Percentiles rank a stretch among this genome's conserved stretches.
These are phyloP conservation scores for Poeciliopsis infans DNA, from an alignment of 2,797 vertebrate species.

Conservation along the genomic window DNA sequence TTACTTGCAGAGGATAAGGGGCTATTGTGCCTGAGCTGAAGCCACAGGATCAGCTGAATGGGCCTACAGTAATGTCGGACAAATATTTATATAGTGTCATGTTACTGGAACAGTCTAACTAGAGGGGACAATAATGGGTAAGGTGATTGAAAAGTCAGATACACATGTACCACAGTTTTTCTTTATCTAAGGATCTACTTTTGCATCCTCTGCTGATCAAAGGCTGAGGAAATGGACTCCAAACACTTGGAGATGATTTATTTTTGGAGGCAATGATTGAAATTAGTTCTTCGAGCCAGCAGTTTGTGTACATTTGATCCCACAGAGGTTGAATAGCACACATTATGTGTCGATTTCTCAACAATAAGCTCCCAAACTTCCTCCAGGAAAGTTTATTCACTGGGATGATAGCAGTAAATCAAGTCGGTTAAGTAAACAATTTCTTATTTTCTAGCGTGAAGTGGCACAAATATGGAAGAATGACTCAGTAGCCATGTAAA, in stretches of 20 bases:
- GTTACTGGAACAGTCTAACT: slow-evolving; percentile 81
- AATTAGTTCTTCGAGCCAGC: not conserved
- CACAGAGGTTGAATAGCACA: not conserved
- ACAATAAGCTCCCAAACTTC: no score
- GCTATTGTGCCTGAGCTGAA: slow-evolving; percentile 66
- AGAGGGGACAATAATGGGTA: slow-evolving; percentile 76
- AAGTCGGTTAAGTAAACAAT: not conserved
- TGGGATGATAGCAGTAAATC: not conserved
- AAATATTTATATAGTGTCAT: slow-evolving; percentile 84
- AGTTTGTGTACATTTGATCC: not conserved
- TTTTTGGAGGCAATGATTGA: slow-evolving; percentile 9
- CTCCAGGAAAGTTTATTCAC: not conserved
- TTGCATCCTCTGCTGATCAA: slow-evolving; percentile 67
- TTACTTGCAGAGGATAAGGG: slow-evolving; percentile 76
- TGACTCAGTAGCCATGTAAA: not conserved
- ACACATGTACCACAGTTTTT: slow-evolving; percentile 79
- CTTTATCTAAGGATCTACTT: slow-evolving; percentile 74
- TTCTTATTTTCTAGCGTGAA: not conserved
- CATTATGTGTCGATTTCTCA: not conserved
- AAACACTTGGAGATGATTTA: slow-evolving; percentile 13
- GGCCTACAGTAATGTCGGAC: slow-evolving; percentile 78
- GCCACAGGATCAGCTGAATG: slow-evolving; percentile 75
- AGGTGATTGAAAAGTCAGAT: slow-evolving; percentile 81
- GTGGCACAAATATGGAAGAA: not conserved
- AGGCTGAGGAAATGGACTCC: slow-evolving; percentile 62